Conservation (phyloP, 2,888 invertebrate genomes). For the Psylliodes chrysocephalus region DNA sequence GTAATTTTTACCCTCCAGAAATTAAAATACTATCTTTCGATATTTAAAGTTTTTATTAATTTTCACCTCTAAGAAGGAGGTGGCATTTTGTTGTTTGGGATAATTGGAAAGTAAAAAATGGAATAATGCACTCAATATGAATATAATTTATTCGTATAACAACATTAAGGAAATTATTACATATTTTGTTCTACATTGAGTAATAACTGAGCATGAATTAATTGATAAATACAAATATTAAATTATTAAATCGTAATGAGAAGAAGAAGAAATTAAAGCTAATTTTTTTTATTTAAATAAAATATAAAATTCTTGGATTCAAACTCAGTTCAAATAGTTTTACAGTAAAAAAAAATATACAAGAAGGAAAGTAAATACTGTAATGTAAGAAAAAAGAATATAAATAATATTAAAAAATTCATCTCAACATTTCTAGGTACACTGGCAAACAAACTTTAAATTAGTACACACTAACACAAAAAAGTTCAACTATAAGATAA, state of each 20-base stretch:
- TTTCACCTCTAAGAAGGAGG: no score
- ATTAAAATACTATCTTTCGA: no score
- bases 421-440: constrained; percentile 52
- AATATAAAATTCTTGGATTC: constrained; percentile 45
- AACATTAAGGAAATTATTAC: constrained; percentile 59
- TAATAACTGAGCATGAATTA: constrained; percentile 52
- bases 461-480: constrained; percentile 58
- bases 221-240: constrained; percentile 55
- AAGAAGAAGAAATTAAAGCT: constrained; percentile 51
- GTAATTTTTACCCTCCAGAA: no score
- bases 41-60: no score
- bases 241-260: constrained; percentile 48
- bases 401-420: constrained; percentile 48
- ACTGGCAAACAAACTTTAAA: constrained; percentile 57
- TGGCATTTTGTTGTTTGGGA: no score
- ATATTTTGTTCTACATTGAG: constrained; percentile 54
- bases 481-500: constrained; percentile 49
- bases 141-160: constrained; percentile 60
- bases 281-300: constrained; percentile 50
- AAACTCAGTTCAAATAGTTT: constrained; percentile 51
- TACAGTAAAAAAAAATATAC: constrained; percentile 42
- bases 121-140: constrained; percentile 37
- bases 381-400: constrained; percentile 56
- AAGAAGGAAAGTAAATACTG: constrained; percentile 58
- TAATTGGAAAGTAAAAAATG: not conserved